Conservation (phyloP, 2,797 vertebrate genomes). For the Gallinago nigripennis region DNA sequence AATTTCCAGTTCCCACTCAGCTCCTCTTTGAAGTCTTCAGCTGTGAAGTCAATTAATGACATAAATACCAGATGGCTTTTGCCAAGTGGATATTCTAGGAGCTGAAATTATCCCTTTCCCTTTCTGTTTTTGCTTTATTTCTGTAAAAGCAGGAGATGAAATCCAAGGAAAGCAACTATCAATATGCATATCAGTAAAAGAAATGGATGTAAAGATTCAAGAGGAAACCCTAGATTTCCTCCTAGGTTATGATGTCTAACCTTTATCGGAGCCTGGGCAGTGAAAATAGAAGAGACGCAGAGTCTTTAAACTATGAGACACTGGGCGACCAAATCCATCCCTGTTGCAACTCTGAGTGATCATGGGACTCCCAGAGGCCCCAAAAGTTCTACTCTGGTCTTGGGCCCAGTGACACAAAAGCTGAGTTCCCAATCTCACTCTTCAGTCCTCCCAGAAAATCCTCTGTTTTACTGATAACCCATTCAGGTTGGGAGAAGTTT, state of each 20-base stretch:
- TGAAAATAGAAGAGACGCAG: neutral
- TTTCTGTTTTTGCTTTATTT: neutral
- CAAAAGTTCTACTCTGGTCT: neutral
- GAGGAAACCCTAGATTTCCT: neutral
- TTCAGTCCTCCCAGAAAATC: neutral
- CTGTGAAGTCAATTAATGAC: conserved; percentile 36
- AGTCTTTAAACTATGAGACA: neutral
- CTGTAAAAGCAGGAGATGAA: neutral
- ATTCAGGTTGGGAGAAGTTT: neutral
- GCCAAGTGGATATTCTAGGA: neutral
- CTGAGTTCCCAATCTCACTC: fast-evolving
- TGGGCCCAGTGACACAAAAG: neutral
- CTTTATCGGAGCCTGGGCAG: neutral
- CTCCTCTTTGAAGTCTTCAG: conserved; percentile 17
- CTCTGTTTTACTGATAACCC: neutral
- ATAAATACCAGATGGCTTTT: conserved; percentile 14
- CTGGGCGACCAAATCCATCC: neutral
- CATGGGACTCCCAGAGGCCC: neutral
- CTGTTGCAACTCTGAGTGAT: neutral
- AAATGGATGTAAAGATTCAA: neutral
- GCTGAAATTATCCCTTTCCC: neutral
- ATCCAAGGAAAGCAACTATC: neutral
- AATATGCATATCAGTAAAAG: neutral
- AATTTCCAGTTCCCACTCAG: conserved; percentile 9
- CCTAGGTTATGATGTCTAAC: fast-evolving